Evolutionary conservation across 2,888 invertebrate species (phyloP), one percentile per base, ranked within the genome.

Genomic region (Cataglyphis albicans): DNA sequence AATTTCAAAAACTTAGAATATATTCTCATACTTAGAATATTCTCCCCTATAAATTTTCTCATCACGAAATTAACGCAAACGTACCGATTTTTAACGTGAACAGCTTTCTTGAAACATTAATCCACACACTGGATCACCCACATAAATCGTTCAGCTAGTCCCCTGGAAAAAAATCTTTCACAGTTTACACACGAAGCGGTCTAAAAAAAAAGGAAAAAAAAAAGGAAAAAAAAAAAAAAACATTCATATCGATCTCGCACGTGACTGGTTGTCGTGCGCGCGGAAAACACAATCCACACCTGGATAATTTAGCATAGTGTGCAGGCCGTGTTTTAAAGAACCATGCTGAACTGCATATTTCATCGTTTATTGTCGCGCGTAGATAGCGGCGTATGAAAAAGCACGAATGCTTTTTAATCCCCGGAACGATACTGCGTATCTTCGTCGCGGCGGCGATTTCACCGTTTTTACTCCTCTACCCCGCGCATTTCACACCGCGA

Each of bases 401-500:
- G 59, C 25, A 80, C 68, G 59, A 70, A 80, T 70, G 70, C 48
- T 80, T 68, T 80, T 80, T 80, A 80, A 80, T 80, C 70, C 32
- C 18, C 25, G 59, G 9, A 68, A 35, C 48, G 59, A 80, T 61
- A 59, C 59, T 35, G 48, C 68, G 35, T 70, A 80, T 80, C 68
- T 59, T 44, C 61, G 25, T 32, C 15, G 61, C 44, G 44, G n/a
- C 61, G 21, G 65, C 21, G 57, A 57, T 76, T 67, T 57, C 38
- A 18, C 67, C 32, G 44, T 68, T 68, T 52, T 52, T 57, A 65
- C 41, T 65, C 65, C 41, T 41, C 44, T 61, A 41, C 67, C 29
- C 12, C 29, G 38, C 44, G 55, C 52, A 2, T 35, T 76, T 65
- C 59, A 35, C 68, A 12, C 18, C 55, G 2, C 52, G 38, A 35